Evolutionary conservation across 2,113 vertebrate species (phyloP).

Genomic region (Barnardius zonarius): DNA sequence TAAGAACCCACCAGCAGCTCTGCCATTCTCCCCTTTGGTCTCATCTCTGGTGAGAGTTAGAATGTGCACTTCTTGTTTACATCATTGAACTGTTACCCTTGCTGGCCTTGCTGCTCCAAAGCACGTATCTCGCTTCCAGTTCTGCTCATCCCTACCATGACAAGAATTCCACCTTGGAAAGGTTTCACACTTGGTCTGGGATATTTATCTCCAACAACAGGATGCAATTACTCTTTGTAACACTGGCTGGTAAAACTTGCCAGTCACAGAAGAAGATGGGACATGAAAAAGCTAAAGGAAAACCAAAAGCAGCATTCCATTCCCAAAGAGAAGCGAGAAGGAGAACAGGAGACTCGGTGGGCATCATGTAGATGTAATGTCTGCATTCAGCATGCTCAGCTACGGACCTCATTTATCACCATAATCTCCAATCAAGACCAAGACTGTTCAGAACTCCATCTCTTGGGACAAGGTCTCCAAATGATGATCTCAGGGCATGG

Average conservation of each 20-base stretch:
- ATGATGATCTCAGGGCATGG: background rate
- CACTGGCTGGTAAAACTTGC: background rate
- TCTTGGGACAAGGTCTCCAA: background rate
- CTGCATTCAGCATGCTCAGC: background rate
- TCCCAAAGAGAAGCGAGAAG: background rate
- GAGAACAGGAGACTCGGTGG: background rate
- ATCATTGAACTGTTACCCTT: background rate
- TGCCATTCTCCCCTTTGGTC: background rate
- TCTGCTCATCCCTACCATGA: background rate
- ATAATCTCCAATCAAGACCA: background rate
- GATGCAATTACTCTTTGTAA: background rate
- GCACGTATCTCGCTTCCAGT: background rate
- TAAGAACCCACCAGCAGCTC: background rate
- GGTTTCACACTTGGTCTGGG: background rate
- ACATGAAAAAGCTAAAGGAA: background rate
- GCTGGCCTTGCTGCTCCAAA: background rate
- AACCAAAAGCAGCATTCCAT: background rate
- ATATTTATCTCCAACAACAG: background rate
- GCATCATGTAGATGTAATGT: background rate
- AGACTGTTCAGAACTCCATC: background rate
- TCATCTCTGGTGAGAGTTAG: background rate
- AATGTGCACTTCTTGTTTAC: background rate
- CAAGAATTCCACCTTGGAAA: background rate
- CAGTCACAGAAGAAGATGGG: background rate
- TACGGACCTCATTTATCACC: background rate